Evolutionary conservation across 1,140 invertebrate genomes (phyloP).

Genomic region (Meloidogyne floridensis): DNA sequence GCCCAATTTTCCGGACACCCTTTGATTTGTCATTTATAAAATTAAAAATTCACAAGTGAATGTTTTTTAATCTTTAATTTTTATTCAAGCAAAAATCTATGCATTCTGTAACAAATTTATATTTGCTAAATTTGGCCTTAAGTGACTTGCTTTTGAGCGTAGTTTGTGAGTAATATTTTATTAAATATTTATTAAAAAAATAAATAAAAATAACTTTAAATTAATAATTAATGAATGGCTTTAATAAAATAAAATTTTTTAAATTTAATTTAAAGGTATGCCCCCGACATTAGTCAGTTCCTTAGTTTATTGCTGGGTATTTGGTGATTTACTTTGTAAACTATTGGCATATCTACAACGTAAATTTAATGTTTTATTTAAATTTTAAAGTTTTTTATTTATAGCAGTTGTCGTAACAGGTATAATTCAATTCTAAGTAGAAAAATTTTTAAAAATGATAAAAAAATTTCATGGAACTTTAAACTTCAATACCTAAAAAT

Average conservation of each 20-base stretch:
- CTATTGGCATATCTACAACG: conserved; percentile 54
- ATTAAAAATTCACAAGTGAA: no score
- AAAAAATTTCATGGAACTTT: no score
- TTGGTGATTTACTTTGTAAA: conserved; percentile 58
- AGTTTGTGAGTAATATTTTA: conserved; percentile 34
- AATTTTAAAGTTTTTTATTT: background rate
- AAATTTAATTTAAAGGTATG: conserved; percentile 37
- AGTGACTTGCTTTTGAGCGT: conserved; percentile 50
- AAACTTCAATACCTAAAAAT: no score
- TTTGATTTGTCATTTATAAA: no score
- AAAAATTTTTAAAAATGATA: no score
- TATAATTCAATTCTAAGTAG: no score
- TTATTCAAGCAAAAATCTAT: conserved; percentile 51
- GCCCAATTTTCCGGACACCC: no score
- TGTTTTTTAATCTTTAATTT: background rate
- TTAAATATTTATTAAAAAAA: background rate
- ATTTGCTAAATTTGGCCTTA: conserved; percentile 53
- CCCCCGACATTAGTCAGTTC: conserved; percentile 55
- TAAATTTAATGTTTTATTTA: conserved; percentile 5
- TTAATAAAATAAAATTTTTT: background rate
- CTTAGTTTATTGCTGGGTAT: conserved; percentile 58
- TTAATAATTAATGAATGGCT: background rate
- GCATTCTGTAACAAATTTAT: conserved; percentile 57
- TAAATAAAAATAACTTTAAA: no score
- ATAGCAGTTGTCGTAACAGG: conserved; percentile 49